Evolutionary conservation across 2,113 vertebrate species (phyloP).

Genomic region (Gopherus evgoodei): DNA sequence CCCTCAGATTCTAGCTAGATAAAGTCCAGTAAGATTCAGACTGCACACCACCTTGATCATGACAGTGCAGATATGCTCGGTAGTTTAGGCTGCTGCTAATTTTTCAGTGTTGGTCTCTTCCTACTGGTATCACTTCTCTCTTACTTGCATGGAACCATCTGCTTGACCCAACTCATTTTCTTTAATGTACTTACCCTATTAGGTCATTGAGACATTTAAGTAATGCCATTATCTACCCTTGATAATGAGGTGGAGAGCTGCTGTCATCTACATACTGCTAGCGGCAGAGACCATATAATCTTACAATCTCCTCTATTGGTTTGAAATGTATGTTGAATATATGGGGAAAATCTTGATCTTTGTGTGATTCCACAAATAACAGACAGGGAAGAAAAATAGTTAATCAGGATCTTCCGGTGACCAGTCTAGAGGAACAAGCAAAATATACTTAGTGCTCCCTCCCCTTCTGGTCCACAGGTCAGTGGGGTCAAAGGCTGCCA

Average conservation of each 20-base stretch:
- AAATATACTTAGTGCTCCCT: background rate
- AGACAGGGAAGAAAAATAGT: background rate
- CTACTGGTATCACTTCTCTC: too few relatives aligned
- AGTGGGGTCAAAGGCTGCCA: background rate
- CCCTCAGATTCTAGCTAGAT: background rate
- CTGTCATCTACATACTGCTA: background rate
- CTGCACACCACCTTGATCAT: too few relatives aligned
- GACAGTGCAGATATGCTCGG: too few relatives aligned
- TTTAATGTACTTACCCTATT: background rate
- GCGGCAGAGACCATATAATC: background rate
- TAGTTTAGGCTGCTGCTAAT: too few relatives aligned
- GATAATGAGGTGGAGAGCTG: background rate
- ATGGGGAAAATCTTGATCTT: background rate
- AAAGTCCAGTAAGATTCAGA: background rate
- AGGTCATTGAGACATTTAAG: background rate
- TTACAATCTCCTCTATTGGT: background rate
- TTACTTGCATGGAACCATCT: too few relatives aligned
- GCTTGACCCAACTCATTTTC: background rate
- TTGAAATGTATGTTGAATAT: background rate
- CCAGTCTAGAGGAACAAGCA: background rate
- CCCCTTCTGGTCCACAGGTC: background rate
- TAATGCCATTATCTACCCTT: background rate
- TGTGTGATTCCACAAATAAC: fast-evolving
- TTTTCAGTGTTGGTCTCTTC: too few relatives aligned
- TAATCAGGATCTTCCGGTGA: background rate